phyloP scores from a whole-genome alignment of 2,113 vertebrate genomes.

The Pholis gunnellus region DNA sequence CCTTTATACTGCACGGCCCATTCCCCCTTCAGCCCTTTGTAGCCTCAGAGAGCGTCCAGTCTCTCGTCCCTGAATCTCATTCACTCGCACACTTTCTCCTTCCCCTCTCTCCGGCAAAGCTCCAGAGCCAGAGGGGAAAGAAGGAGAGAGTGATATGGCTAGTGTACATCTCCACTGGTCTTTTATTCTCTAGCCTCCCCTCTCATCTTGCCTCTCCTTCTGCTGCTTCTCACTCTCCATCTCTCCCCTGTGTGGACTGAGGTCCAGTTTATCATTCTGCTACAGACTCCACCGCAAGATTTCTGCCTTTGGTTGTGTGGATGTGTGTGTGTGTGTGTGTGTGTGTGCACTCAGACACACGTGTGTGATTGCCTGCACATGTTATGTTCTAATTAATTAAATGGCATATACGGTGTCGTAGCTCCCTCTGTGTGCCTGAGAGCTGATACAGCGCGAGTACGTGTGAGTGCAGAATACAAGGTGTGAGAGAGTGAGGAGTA shows the following conservation, averaged over 20 bases:
- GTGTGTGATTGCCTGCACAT: slow-evolving; percentile 4
- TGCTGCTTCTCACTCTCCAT: slow-evolving; percentile 51
- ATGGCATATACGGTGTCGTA: slow-evolving; percentile 32
- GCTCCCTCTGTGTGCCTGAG: slow-evolving; percentile 7
- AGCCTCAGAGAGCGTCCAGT: slow-evolving; percentile 62
- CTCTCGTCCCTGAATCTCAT: slow-evolving; percentile 45
- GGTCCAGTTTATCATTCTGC: slow-evolving; percentile 57
- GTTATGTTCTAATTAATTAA: slow-evolving; percentile 48
- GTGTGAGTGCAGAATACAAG: slow-evolving; percentile 29
- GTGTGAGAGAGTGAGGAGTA: slow-evolving; percentile 17
- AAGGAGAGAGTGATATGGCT: slow-evolving; percentile 50
- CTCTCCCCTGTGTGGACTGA: slow-evolving; percentile 45
- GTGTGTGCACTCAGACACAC: background rate
- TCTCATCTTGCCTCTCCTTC: slow-evolving; percentile 51
- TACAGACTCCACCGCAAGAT: slow-evolving; percentile 35
- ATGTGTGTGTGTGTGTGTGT: background rate
- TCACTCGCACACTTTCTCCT: slow-evolving; percentile 42
- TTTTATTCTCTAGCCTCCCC: slow-evolving; percentile 56
- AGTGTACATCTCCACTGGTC: slow-evolving; percentile 47
- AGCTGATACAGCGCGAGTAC: background rate
- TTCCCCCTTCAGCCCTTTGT: slow-evolving; percentile 52
- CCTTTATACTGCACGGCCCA: slow-evolving; percentile 28
- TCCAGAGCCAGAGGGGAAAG: slow-evolving; percentile 51
- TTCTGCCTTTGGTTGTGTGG: slow-evolving; percentile 26
- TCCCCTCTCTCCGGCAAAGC: slow-evolving; percentile 51